A percentile compares a stretch with the other conserved stretches of the same genome.
Conservation (phyloP, 2,888 invertebrate species). For the Eupithecia insigniata region DNA sequence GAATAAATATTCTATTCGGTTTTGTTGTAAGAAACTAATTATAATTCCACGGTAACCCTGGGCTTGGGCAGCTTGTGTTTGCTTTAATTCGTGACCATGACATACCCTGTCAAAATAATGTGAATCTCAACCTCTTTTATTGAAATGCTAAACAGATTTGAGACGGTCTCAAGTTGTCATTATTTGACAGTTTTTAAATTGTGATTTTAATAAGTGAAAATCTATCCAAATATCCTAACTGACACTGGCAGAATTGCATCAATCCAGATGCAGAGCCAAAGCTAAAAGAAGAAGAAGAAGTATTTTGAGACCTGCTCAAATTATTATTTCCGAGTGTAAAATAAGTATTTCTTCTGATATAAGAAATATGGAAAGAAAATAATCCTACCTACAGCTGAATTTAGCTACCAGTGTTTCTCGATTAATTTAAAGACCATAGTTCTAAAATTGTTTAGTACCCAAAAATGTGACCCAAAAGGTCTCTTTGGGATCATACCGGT, state of each 20-base stretch:
- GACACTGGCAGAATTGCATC: no score
- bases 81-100: neutral
- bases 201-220: neutral
- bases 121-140: neutral
- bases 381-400: no score
- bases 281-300: no score
- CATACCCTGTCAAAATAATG: neutral
- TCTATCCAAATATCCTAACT: neutral
- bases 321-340: neutral
- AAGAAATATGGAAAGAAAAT: no score
- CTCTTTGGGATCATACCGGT: no score
- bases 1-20: slow-evolving; percentile 61
- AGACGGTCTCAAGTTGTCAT: neutral
- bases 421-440: neutral
- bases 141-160: neutral
- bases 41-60: slow-evolving; percentile 29
- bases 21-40: slow-evolving; percentile 40
- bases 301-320: neutral
- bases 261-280: no score
- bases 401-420: neutral
- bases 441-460: neutral
- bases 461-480: neutral
- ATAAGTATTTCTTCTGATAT: neutral
- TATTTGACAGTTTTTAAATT: neutral
- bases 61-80: neutral